Evolutionary conservation across 2,113 vertebrate species (phyloP), one percentile per base, ranked within the genome.

Genomic region (Neolamprologus ventralis): DNA sequence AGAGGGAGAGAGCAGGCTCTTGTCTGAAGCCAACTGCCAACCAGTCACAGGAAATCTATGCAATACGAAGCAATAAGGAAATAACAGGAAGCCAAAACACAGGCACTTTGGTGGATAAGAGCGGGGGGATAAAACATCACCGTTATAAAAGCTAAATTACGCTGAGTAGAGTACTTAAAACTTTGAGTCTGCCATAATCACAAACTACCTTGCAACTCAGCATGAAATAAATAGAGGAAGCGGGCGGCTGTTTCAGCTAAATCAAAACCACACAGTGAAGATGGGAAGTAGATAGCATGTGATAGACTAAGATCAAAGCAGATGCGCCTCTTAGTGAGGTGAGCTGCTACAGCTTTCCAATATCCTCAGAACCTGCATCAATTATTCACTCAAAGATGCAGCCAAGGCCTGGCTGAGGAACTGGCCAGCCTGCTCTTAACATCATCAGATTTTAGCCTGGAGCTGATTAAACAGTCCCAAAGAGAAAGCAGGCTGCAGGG

Each of bases 311-410:
- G 84, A 89, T 88, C 42, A 80, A 75, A 45, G 88, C 78, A 26
- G 45, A 85, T 88, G 47, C 47, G 89, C 47, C 60, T 92, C 45
- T 86, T 88, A 85, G 75, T 84, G 75, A 42, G 7, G 80, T 19
- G 13, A 85, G 82, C 91, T 84, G 75, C 35, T 81, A 81, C 47
- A 49, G 49, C 82, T 90, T 88, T 91, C 88, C 85, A 80, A 84
- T 92, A 89, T 57, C 83, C 88, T 91, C 81, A 71, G 89, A 55
- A 85, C 57, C 58, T 84, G 58, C 91, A 95, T 97, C 45, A 88
- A 97, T 97, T 95, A 96, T 96, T 96, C 87, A 96, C 87, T 82
- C 45, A 82, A 91, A 85, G 86, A 91, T 87, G 90, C 82, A 87
- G 88, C 75, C 80, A 42, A 45, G 8, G 81, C 85, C 60, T 65